Evolutionary conservation across 1,140 invertebrate genomes (phyloP), one percentile per base, ranked within the genome.

Genomic region (Hestina assimilis): DNA sequence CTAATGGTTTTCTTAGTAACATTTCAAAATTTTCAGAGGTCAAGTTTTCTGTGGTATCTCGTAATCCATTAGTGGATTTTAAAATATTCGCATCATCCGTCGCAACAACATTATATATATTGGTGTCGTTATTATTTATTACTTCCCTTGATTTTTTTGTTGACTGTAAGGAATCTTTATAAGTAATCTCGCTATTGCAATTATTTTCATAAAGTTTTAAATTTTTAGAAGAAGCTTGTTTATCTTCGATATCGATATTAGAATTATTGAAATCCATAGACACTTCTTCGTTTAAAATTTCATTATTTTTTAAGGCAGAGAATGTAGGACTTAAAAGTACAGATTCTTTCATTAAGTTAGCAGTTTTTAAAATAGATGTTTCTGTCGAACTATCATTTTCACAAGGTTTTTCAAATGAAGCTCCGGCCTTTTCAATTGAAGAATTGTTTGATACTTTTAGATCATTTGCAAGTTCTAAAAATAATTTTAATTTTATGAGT

Each of bases 251-350:
- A 19, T 7, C 8, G 1, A 5, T 17, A 0, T 19, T 17, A 19
- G 33, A 8, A 38, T 38, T 9, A 38, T 20, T 38, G 8, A 38
- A 1, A 38, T 19, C 35, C 28, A 38, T 43, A 12, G n/a, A 17
- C 1, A 50, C 45, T 8, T 20, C 6, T 26, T 31, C 28, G 41
- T 53, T 31, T 28, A 29, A 38, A 11, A 20, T 9, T 12, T 48
- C 35, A 23, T 55, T 59, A 19, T 55, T 19, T 45, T 59, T 53
- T 24, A 59, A 28, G 23, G 59, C 55, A 29, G 66, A 53, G 51
- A 83, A 84, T 15, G 80, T 80, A 5, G 81, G 81, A 51, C 83
- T 85, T 43, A 89, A 63, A 48, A 83, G 74, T 9, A 88, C 64
- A 11, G 83, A 87, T n/a, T 70, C 62, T 59, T 78, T 85, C 74